These are phyloP conservation scores for Labeo catla DNA, from an alignment of 2,113 vertebrate species.

Conservation along the genomic window DNA sequence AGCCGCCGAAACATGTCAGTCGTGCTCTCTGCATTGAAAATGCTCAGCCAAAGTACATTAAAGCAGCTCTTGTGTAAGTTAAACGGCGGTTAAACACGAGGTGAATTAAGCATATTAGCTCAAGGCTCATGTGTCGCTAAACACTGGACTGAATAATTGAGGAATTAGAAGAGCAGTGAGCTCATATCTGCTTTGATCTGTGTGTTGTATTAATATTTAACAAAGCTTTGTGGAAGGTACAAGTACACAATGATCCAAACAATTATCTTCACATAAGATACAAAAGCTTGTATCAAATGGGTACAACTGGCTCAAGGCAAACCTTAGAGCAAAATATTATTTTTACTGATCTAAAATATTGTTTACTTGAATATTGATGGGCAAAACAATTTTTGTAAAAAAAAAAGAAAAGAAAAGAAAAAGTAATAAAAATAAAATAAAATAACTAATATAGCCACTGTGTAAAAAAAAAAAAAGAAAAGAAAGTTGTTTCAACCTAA, in stretches of 20 bases:
- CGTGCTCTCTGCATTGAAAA: neutral
- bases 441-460: too few species aligned
- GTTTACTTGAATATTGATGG: too few species aligned
- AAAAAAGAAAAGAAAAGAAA: too few species aligned
- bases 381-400: too few species aligned
- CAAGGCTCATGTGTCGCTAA: neutral
- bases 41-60: neutral
- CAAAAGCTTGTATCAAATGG: neutral
- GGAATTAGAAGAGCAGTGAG: neutral
- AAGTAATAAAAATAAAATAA: too few species aligned
- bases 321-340: neutral
- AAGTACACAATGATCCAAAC: neutral
- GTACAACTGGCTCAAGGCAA: neutral
- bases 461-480: too few species aligned
- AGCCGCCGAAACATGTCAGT: neutral
- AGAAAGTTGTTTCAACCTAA: too few species aligned
- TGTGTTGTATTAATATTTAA: constrained; percentile 7
- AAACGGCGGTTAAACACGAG: neutral
- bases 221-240: neutral
- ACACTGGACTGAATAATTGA: neutral
- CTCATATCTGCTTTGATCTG: neutral
- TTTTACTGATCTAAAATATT: neutral
- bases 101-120: neutral
- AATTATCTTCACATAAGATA: neutral
- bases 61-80: neutral